These are phyloP conservation scores for Hyppa rectilinea DNA, from an alignment of 2,888 invertebrate species.

Conservation along the genomic window DNA sequence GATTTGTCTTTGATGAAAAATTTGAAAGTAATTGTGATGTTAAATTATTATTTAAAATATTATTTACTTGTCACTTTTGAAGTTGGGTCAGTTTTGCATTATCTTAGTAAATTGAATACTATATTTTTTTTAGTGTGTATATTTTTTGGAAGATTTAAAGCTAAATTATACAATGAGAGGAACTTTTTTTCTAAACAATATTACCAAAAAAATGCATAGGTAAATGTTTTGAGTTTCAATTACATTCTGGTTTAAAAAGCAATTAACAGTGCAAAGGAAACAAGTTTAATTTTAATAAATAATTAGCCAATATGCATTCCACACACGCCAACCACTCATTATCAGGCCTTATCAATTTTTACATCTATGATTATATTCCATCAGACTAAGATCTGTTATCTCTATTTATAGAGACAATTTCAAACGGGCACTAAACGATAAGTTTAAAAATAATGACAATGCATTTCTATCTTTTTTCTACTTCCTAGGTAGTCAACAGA, in stretches of 20 bases:
- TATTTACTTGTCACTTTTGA: too few species aligned
- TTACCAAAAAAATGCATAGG: neutral
- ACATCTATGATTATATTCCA: conserved; percentile 49
- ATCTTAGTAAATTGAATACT: too few species aligned
- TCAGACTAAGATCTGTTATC: conserved; percentile 36
- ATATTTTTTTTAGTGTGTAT: too few species aligned
- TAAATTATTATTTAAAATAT: too few species aligned
- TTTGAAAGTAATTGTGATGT: too few species aligned
- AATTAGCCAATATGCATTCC: conserved; percentile 59
- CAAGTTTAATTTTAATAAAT: conserved; percentile 45
- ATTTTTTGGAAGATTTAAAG: neutral
- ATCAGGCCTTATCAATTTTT: conserved; percentile 51
- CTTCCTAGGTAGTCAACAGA: neutral
- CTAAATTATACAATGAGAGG: too few species aligned
- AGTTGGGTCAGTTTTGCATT: too few species aligned
- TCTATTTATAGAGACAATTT: conserved; percentile 12
- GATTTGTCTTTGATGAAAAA: too few species aligned
- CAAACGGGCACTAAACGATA: neutral
- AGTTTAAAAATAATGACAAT: neutral
- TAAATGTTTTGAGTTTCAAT: neutral
- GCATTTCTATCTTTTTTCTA: neutral
- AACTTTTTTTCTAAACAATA: neutral
- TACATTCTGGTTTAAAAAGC: conserved; percentile 15
- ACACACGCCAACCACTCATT: conserved; percentile 73
- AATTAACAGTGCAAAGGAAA: conserved; percentile 30